phyloP scores from a whole-genome alignment of 1,140 invertebrate genomes.

The Monochamus saltuarius region DNA sequence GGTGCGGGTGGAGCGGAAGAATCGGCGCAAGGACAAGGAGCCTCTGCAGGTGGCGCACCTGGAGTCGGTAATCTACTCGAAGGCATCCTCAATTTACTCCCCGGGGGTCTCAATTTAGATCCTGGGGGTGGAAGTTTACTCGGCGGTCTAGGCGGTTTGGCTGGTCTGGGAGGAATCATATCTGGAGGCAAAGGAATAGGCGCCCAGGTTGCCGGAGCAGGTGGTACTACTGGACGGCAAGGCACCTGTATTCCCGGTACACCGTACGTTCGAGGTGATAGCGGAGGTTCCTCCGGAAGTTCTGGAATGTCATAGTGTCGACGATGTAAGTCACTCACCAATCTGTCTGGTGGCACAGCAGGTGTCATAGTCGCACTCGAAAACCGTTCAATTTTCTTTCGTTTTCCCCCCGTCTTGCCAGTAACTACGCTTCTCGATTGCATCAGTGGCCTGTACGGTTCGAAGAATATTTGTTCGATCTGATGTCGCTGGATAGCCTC shows the following conservation, averaged over 20 bases:
- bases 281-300: neutral
- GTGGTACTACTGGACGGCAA: neutral
- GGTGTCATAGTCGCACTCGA: neutral
- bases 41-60: neutral
- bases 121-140: neutral
- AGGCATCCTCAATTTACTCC: neutral
- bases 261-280: neutral
- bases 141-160: neutral
- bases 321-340: too few relatives aligned
- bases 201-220: neutral
- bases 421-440: neutral
- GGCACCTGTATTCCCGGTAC: neutral
- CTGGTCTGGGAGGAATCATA: neutral
- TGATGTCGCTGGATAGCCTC: neutral
- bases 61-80: neutral
- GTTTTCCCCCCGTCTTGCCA: neutral
- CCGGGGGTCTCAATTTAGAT: neutral
- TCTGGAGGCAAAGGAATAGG: neutral
- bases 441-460: neutral
- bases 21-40: too few relatives aligned
- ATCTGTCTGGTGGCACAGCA: too few relatives aligned
- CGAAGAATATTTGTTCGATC: constrained; percentile 7
- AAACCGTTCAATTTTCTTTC: neutral
- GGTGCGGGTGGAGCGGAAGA: neutral
- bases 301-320: neutral